Evolutionary conservation across 1,140 invertebrate genomes (phyloP).

Genomic region (Planococcus citri): DNA sequence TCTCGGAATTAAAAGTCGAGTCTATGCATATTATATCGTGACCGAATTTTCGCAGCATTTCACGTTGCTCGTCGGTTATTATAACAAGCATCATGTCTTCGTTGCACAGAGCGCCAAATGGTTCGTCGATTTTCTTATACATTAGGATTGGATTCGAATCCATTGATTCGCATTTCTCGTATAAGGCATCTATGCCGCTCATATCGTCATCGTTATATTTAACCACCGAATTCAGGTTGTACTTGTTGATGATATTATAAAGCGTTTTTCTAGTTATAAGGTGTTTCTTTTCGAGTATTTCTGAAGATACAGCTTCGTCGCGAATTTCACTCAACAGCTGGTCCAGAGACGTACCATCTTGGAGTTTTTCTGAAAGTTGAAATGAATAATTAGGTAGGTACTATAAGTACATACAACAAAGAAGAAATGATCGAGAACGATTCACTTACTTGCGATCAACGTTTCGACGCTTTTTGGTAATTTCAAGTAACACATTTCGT

Average conservation of each 20-base stretch:
- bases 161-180: neutral
- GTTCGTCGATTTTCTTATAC: slow-evolving; percentile 1
- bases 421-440: no score
- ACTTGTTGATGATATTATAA: neutral
- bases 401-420: no score
- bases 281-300: neutral
- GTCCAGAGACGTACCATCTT: neutral
- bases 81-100: slow-evolving; percentile 15
- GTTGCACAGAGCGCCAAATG: neutral
- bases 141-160: neutral
- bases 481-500: no score
- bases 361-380: neutral
- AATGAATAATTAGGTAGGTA: no score
- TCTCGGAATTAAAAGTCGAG: neutral
- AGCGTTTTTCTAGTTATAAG: neutral
- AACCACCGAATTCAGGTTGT: neutral
- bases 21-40: neutral
- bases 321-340: slow-evolving; percentile 8
- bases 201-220: neutral
- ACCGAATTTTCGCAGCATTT: neutral
- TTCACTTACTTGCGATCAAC: no score
- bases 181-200: neutral
- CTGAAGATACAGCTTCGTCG: neutral
- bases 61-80: neutral
- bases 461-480: no score